Evolutionary conservation across 2,113 vertebrate species (phyloP).

Genomic region (Atherinomorus stipes): DNA sequence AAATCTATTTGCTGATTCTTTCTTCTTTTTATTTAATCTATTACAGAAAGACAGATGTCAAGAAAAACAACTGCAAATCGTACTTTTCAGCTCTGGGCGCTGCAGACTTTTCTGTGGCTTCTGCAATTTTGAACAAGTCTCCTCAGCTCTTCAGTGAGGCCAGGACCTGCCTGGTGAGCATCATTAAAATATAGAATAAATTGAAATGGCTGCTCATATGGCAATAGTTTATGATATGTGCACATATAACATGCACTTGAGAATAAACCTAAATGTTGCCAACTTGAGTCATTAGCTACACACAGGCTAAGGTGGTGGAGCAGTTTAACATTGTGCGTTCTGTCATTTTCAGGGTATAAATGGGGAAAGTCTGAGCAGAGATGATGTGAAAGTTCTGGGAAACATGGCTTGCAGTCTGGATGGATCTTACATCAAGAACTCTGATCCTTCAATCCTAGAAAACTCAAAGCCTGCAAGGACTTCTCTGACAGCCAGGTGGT

Average conservation of each 20-base stretch:
- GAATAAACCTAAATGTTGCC: too few species aligned
- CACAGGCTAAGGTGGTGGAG: neutral
- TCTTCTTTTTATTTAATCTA: neutral
- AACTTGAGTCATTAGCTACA: too few species aligned
- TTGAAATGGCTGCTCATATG: too few species aligned
- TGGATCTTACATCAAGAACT: conserved; percentile 62
- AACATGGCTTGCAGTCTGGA: conserved; percentile 77
- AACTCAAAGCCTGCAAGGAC: conserved; percentile 69
- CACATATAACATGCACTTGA: too few species aligned
- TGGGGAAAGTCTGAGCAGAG: conserved; percentile 48
- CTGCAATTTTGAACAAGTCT: conserved; percentile 49
- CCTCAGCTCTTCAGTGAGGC: conserved; percentile 48
- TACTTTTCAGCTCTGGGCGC: conserved; percentile 63
- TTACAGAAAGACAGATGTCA: conserved; percentile 55
- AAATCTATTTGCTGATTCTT: neutral
- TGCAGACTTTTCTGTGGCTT: conserved; percentile 68
- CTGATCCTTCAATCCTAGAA: conserved; percentile 75
- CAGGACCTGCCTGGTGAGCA: conserved; percentile 64
- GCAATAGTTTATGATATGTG: too few species aligned
- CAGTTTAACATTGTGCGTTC: neutral
- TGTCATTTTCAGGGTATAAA: conserved; percentile 61
- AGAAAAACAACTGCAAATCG: conserved; percentile 57
- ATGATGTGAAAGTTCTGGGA: conserved; percentile 67
- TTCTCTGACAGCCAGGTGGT: conserved; percentile 67
- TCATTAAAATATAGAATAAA: neutral